phyloP scores from a whole-genome alignment of 1,140 invertebrate genomes.

The Papilio helenus region DNA sequence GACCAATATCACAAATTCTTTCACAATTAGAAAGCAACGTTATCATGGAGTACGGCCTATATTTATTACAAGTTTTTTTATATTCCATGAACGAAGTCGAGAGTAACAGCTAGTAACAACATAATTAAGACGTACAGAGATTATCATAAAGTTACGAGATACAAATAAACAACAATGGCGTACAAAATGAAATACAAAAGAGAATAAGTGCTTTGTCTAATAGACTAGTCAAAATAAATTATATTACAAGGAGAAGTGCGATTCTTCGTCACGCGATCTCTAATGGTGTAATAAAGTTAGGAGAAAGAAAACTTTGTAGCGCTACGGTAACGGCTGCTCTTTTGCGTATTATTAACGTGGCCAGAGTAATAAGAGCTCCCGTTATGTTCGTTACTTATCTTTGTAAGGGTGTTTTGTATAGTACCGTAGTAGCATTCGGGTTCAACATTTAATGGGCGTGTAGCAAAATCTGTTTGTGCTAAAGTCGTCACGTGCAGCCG shows the following conservation, averaged over 20 bases:
- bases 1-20: too few relatives aligned
- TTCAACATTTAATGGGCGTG: constrained; percentile 57
- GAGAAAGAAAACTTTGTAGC: constrained; percentile 77
- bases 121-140: neutral
- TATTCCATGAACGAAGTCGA: too few relatives aligned
- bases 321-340: constrained; percentile 56
- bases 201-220: constrained; percentile 52
- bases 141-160: neutral
- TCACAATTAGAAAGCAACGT: too few relatives aligned
- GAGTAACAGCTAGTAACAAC: neutral
- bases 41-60: too few relatives aligned
- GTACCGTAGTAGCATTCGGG: constrained; percentile 40
- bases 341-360: constrained; percentile 77
- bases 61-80: too few relatives aligned
- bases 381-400: constrained; percentile 45
- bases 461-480: constrained; percentile 77
- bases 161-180: constrained; percentile 40
- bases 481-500: constrained; percentile 70
- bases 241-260: constrained; percentile 67
- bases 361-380: constrained; percentile 58
- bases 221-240: constrained; percentile 72
- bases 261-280: constrained; percentile 76
- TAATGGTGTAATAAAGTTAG: constrained; percentile 79
- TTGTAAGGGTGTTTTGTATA: constrained; percentile 37
- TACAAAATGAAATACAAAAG: constrained; percentile 45